Evolutionary conservation across 1,140 invertebrate genomes (phyloP).

Genomic region (Neodiprion fabricii): DNA sequence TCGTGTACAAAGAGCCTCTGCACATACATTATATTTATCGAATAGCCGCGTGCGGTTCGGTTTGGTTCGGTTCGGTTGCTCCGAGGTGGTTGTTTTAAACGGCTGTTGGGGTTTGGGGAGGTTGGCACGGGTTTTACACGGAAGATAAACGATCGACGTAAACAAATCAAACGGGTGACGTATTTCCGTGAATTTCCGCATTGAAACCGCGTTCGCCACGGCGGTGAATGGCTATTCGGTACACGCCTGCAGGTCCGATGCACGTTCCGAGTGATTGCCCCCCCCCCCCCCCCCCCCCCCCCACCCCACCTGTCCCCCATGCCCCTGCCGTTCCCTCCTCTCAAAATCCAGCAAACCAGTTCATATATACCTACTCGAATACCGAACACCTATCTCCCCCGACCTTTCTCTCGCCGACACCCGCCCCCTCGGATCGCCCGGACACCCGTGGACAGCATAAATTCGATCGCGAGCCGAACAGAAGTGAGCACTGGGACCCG

Average conservation of each 20-base stretch:
- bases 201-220: not conserved
- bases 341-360: not conserved
- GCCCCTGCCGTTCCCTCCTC: not conserved
- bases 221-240: conserved; percentile 1
- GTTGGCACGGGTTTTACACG: not conserved
- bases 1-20: too few relatives aligned
- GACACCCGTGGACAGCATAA: conserved; percentile 4
- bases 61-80: too few relatives aligned
- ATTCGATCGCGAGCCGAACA: conserved; percentile 6
- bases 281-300: not conserved
- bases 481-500: not conserved
- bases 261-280: not conserved
- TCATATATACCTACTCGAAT: conserved; percentile 1
- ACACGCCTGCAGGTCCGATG: not conserved
- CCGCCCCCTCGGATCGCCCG: not conserved
- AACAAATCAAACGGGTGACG: conserved; percentile 2
- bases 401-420: not conserved
- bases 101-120: not conserved
- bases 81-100: not conserved
- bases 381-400: not conserved
- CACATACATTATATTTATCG: too few relatives aligned
- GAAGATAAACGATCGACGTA: conserved; percentile 7
- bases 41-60: too few relatives aligned
- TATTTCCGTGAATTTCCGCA: not conserved
- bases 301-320: not conserved